Evolutionary conservation across 1,140 invertebrate species (phyloP).

Genomic region (Cydia pomonella): DNA sequence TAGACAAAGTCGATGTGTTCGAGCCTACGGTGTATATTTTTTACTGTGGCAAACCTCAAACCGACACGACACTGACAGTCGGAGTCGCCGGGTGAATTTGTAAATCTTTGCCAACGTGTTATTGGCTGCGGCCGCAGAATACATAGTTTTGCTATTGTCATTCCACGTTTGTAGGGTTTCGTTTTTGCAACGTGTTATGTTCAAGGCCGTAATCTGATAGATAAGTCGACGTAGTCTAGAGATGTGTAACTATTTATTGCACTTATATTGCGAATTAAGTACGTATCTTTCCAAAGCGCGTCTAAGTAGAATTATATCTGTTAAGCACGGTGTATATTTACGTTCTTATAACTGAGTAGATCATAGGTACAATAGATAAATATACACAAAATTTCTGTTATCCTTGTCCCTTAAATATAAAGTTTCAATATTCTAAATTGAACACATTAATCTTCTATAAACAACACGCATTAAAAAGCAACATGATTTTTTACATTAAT

Average conservation of each 20-base stretch:
- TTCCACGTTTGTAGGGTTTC: slow-evolving; percentile 9
- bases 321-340: no score
- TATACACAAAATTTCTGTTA: neutral
- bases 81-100: slow-evolving; percentile 10
- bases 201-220: slow-evolving; percentile 19
- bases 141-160: slow-evolving; percentile 21
- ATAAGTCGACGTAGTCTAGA: neutral
- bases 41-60: neutral
- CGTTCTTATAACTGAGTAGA: no score
- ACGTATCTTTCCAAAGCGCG: no score
- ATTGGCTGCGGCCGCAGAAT: slow-evolving; percentile 5
- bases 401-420: neutral
- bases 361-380: neutral
- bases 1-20: no score
- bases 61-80: neutral
- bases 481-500: slow-evolving; percentile 18
- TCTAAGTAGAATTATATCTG: no score
- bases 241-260: neutral
- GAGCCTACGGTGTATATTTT: neutral
- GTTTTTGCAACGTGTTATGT: slow-evolving; percentile 5
- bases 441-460: neutral
- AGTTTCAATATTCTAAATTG: neutral
- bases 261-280: neutral
- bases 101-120: slow-evolving; percentile 14
- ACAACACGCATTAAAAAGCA: slow-evolving; percentile 8